Conservation (phyloP, 2,113 vertebrate species). For the Phodopus roborovskii region DNA sequence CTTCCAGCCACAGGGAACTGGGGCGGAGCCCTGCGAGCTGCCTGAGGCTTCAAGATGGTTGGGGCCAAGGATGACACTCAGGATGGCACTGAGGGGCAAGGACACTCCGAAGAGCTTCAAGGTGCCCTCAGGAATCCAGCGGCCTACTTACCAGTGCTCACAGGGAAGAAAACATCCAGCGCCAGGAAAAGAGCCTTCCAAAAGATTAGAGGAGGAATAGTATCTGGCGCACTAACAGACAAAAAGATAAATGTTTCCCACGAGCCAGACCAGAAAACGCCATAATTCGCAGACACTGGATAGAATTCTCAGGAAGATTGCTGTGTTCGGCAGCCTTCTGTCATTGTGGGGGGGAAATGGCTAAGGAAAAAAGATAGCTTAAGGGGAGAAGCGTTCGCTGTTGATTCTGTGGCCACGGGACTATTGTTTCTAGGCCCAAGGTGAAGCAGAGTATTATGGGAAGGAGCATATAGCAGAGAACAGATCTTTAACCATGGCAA, state of each 20-base stretch:
- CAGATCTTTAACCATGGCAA: neutral
- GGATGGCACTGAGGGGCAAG: neutral
- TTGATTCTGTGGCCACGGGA: neutral
- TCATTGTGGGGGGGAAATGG: neutral
- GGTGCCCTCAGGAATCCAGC: neutral
- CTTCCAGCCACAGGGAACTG: neutral
- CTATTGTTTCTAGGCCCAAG: neutral
- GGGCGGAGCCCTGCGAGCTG: too few relatives aligned
- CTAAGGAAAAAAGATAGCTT: neutral
- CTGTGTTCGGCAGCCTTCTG: neutral
- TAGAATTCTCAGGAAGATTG: neutral
- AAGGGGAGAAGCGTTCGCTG: neutral
- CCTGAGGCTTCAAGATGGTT: too few relatives aligned
- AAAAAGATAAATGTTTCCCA: neutral
- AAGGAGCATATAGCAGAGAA: neutral
- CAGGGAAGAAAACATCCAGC: neutral
- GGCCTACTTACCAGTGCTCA: neutral
- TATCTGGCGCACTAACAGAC: neutral
- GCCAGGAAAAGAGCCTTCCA: neutral
- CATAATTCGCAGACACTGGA: neutral
- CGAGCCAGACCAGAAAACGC: neutral
- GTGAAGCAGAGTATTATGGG: neutral
- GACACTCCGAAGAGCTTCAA: neutral
- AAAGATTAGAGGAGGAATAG: neutral
- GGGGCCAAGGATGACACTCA: neutral